Conservation (phyloP, 2,113 vertebrate species). For the Panthera leo region DNA sequence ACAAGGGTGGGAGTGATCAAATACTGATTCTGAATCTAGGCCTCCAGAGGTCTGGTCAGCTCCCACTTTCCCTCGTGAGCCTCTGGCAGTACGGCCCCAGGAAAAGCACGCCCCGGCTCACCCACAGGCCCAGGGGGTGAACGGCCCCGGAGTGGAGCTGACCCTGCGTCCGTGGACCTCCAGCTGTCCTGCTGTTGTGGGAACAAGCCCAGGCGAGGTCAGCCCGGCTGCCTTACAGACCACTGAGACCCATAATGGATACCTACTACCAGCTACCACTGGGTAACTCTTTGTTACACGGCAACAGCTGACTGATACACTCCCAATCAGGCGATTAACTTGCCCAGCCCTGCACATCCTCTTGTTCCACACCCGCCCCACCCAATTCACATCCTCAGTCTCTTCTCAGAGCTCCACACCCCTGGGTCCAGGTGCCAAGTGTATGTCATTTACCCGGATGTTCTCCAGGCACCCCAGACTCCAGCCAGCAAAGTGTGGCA, state of each 20-base stretch:
- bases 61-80: no score
- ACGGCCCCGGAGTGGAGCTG: rapidly evolving
- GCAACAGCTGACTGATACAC: background rate
- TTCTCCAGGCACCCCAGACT: background rate
- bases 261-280: background rate
- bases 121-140: background rate
- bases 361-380: rapidly evolving
- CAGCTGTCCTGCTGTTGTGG: rapidly evolving
- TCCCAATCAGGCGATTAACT: rapidly evolving
- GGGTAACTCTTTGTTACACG: rapidly evolving
- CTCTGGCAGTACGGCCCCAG: rapidly evolving
- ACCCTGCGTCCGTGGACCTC: rapidly evolving
- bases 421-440: background rate
- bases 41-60: rapidly evolving
- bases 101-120: rapidly evolving
- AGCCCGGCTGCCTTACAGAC: background rate
- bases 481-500: rapidly evolving
- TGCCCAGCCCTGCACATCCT: rapidly evolving
- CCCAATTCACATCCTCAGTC: rapidly evolving
- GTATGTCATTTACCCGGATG: rapidly evolving
- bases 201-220: no score
- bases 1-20: background rate
- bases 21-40: no score
- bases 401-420: background rate
- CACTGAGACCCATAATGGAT: background rate